Evolutionary conservation across 2,888 invertebrate species (phyloP), one percentile per base, ranked within the genome.

Genomic region (Danaus chrysippus): DNA sequence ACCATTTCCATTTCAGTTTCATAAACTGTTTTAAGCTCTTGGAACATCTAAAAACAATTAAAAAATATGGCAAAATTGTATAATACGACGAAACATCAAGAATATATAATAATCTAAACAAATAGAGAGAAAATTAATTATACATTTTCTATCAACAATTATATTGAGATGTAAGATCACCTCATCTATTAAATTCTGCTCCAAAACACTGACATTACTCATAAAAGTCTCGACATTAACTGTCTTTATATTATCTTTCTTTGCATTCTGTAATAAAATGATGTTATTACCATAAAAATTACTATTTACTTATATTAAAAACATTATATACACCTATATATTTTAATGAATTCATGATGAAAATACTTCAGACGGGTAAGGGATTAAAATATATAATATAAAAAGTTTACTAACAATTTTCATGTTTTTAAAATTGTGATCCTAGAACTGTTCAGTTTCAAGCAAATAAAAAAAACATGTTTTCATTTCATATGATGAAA

Each of bases 1-100:
- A 84, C 62, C 76, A 86, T 77, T 19, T 81, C 79, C 63, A 86
- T 70, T 70, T 91, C 91, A 0, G 79, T 65, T 62, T 90, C 89
- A 63, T 87, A 89, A 12, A 87, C 89, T 0, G 74, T 65, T 58
- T 82, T 83, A 43, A 90, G 59, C 61, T 90, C 81, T 19, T 86
- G 73, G 60, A 90, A 87, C 84, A 89, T 84, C 90, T 91, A 68
- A 1, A 65, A 62, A 43, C 8, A 10, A 12, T 42, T 15, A 5
- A 34, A 34, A 34, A 5, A 34, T 2, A 34, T 17, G 49, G 1
- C 10, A 43, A 49, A 17, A 49, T 10, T 17, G 23, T 34, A n/a
- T 2, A 3, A 6, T 34, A 34, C 3, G 3, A 6, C 23, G 23
- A 34, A 34, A 34, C 23, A 5, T 6, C 2, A 34, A 8, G 23